Base-by-base conservation (phyloP, 2,797 vertebrate species). In the Arctocebus calabarensis region DNA sequence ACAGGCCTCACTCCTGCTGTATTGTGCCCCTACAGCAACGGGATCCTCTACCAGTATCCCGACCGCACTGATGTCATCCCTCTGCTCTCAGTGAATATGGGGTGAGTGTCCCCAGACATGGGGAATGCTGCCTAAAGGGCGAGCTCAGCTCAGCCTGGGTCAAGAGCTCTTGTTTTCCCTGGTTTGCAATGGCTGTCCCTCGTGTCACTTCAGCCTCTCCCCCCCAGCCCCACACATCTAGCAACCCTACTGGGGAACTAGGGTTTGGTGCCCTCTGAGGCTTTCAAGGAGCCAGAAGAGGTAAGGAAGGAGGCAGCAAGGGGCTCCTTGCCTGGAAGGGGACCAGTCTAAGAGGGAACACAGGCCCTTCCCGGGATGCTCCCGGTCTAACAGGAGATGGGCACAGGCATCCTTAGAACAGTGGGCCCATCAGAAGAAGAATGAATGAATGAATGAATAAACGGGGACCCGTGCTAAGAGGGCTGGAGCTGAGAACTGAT, bases 81-180 rank as follows among this genome's bases (percentile, higher is more conserved):
- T 20, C 96, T 99, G 97, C 98, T 99, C 97, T 99, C 99, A 0
- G 98, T 99, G 98, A 99, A 99, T 94, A 99, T 99, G 99, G 99
- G 99, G 99, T 99, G 97, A 99, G 99, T 11, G 16, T 34, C 85
- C 11, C 0, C 0, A 62, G 68, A 3, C 0, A 0, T 3, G 20
- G 45, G 59, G 34, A 82, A 45, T 32, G 20, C 3, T n/a, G 32
- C 57, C 27, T 45, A 22, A 52, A 68, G 57, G 40, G n/a, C 84
- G 11, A 20, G 71, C 57, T 48, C 1, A 6, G n/a, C 95, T 48
- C 66, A 92, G 71, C 23, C 61, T 1, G 11, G 45, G 43, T 64
- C 10, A 2, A 22, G 71, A 37, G 17, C 27, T 7, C 45, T 19
- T 7, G 0, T n/a, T 9, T 16, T 22, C n/a, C 71, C 52, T 61